A percentile compares a stretch with the other conserved stretches of the same genome.
phyloP scores from a whole-genome alignment of 1,140 invertebrate species.

The Drosophila tropicalis region DNA sequence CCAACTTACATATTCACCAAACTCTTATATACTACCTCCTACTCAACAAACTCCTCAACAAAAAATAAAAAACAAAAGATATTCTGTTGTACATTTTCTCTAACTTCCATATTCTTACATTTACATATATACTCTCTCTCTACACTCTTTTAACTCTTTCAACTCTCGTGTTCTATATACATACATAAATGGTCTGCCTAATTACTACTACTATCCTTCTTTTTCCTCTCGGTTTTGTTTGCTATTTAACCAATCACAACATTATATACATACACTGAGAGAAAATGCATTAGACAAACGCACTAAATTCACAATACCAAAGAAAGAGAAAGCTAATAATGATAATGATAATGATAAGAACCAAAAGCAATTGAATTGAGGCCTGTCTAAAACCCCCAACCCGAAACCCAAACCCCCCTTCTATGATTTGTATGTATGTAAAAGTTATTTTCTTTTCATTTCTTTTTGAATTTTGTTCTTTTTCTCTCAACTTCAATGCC shows the following conservation, averaged over 20 bases:
- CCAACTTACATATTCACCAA: background rate
- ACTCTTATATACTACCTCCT: no score
- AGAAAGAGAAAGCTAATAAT: conserved; percentile 42
- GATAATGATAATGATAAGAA: conserved; percentile 46
- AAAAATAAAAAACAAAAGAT: no score
- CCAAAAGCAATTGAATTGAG: conserved; percentile 59
- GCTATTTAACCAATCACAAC: conserved; percentile 54
- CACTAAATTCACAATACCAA: conserved; percentile 73
- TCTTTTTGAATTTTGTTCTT: background rate
- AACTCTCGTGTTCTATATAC: conserved; percentile 37
- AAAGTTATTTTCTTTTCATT: conserved; percentile 44
- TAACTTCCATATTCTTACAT: conserved; percentile 18
- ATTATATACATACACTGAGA: conserved; percentile 75
- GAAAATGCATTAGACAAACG: conserved; percentile 58
- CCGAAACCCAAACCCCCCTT: background rate
- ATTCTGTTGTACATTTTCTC: conserved; percentile 2
- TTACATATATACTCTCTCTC: conserved; percentile 12
- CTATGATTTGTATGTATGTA: conserved; percentile 73
- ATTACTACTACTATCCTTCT: conserved; percentile 42
- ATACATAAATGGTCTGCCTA: conserved; percentile 56
- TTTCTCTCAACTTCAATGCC: background rate
- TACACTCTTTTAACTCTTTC: conserved; percentile 24
- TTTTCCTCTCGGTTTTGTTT: conserved; percentile 65
- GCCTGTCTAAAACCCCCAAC: conserved; percentile 27
- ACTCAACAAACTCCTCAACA: no score